Conservation (phyloP, 2,797 vertebrate species). For the Darevskia mixta region DNA sequence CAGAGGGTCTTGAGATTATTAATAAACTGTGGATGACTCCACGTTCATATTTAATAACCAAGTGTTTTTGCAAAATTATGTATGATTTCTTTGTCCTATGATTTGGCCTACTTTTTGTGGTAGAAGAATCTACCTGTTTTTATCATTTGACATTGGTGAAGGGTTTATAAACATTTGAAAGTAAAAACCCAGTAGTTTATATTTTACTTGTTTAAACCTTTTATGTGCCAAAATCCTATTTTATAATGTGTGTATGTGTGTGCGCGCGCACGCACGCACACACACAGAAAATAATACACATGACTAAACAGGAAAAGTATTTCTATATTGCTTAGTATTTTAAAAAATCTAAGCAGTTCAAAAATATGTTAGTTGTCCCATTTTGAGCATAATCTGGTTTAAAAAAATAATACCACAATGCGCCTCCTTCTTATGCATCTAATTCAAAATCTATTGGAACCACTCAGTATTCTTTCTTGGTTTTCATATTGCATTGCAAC, state of each 20-base stretch:
- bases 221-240: background rate
- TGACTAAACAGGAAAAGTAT: background rate
- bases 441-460: constrained; percentile 26
- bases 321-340: too few species aligned
- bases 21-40: background rate
- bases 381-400: background rate
- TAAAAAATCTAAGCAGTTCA: too few species aligned
- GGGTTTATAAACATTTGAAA: background rate
- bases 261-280: background rate
- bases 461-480: fast-evolving
- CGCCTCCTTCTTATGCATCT: background rate
- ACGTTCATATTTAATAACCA: background rate
- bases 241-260: background rate
- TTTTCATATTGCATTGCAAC: background rate
- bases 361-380: background rate
- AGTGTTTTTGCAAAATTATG: background rate
- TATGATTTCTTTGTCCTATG: background rate
- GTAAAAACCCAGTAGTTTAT: background rate
- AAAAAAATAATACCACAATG: background rate
- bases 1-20: background rate
- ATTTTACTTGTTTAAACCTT: background rate
- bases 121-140: background rate
- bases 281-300: background rate
- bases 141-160: background rate
- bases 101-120: background rate